phyloP scores from a whole-genome alignment of 2,888 invertebrate species.

The Lymantria dispar region DNA sequence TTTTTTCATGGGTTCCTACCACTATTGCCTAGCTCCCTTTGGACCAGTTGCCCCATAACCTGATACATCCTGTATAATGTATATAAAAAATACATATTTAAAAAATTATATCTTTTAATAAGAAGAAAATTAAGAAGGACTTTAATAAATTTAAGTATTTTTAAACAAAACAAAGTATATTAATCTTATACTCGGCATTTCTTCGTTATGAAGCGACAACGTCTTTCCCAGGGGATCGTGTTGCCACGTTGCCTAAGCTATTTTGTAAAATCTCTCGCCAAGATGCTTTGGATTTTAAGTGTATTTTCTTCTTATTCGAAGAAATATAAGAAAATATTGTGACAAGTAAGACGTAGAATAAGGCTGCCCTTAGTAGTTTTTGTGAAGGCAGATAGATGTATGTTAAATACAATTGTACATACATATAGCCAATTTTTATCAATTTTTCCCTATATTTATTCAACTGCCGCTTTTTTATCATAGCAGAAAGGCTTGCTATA shows the following conservation, averaged over 20 bases:
- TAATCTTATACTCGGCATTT: slow-evolving; percentile 20
- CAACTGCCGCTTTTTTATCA: too few relatives aligned
- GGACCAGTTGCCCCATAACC: too few relatives aligned
- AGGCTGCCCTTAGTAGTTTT: not conserved
- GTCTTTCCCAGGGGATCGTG: slow-evolving; percentile 16
- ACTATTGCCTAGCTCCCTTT: too few relatives aligned
- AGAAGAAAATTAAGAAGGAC: not conserved
- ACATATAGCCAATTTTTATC: too few relatives aligned
- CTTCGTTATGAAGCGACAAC: slow-evolving; percentile 24
- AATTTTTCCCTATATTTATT: too few relatives aligned
- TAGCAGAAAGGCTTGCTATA: too few relatives aligned
- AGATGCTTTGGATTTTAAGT: slow-evolving; percentile 25
- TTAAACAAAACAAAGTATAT: slow-evolving; percentile 6
- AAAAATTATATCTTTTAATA: too few relatives aligned
- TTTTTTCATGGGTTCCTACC: too few relatives aligned
- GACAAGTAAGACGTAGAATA: not conserved
- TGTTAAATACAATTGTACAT: too few relatives aligned
- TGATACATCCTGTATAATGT: too few relatives aligned
- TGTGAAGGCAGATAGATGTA: too few relatives aligned
- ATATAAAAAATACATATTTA: too few relatives aligned
- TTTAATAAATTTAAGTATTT: not conserved
- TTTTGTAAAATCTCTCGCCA: slow-evolving; percentile 22
- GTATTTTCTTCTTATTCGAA: slow-evolving; percentile 4
- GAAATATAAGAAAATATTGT: not conserved
- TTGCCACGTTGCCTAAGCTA: slow-evolving; percentile 14